A percentile compares a stretch with the other conserved stretches of the same genome.
Evolutionary conservation across 2,888 invertebrate species (phyloP).

Genomic region (Parnassius glacialis): DNA sequence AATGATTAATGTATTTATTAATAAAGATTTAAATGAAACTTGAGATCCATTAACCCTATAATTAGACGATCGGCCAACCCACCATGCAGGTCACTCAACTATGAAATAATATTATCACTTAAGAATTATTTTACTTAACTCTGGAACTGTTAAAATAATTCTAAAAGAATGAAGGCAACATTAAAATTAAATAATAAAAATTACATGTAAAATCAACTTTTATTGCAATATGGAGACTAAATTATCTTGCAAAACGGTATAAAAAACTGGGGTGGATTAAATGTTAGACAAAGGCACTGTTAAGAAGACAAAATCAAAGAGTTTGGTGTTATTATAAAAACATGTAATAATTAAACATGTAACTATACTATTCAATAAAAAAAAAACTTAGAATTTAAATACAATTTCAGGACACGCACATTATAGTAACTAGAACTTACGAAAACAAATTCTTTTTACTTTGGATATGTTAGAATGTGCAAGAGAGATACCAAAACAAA

Average conservation of each 20-base stretch:
- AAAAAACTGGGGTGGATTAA: neutral
- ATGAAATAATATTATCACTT: constrained; percentile 10
- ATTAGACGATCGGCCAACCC: constrained; percentile 28
- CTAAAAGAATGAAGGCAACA: neutral
- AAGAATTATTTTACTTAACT: constrained; percentile 4
- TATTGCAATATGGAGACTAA: neutral
- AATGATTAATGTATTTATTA: constrained; percentile 17
- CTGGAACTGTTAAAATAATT: neutral
- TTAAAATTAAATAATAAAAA: constrained; percentile 16
- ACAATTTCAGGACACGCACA: neutral
- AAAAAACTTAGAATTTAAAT: neutral
- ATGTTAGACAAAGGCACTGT: constrained; percentile 18
- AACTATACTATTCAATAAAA: neutral
- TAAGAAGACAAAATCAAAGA: neutral
- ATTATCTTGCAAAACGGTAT: neutral
- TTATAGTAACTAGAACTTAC: neutral
- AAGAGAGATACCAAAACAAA: neutral
- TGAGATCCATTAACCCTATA: constrained; percentile 35
- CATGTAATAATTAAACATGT: neutral
- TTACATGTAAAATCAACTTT: constrained; percentile 8
- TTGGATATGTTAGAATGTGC: neutral
- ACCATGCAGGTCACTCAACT: constrained; percentile 32
- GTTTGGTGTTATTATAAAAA: neutral
- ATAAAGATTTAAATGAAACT: constrained; percentile 28
- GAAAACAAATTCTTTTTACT: neutral